These are phyloP conservation scores for Masnerella sp. DNA, from an alignment of 2,888 invertebrate species.

Conservation along the genomic window DNA sequence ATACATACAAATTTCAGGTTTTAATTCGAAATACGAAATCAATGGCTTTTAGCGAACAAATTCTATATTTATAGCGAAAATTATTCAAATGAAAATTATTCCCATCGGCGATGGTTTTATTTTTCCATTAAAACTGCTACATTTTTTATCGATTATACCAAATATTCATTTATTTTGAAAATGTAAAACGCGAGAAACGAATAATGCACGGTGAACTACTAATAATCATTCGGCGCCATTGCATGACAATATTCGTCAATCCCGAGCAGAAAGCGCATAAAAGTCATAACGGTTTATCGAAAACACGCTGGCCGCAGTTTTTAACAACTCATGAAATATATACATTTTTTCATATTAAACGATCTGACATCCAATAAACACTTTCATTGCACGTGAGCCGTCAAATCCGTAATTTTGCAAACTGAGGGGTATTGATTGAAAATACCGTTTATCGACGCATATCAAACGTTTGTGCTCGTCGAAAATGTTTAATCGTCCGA, in stretches of 20 bases:
- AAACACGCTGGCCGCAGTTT: constrained; percentile 2
- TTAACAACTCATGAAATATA: constrained; percentile 5
- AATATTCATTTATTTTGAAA: no score
- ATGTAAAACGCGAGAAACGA: no score
- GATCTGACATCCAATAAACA: constrained; percentile 24
- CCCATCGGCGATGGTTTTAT: no score
- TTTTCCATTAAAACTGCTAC: no score
- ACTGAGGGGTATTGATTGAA: constrained; percentile 8
- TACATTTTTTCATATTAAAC: constrained; percentile 7
- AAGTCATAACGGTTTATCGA: constrained; percentile 13
- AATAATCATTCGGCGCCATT: no score
- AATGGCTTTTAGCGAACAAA: no score
- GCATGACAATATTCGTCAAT: constrained; percentile 9
- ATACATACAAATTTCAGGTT: no score
- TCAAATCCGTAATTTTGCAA: constrained; percentile 15
- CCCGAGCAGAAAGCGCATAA: neutral
- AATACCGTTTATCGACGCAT: constrained; percentile 17
- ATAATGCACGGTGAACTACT: no score
- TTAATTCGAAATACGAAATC: no score
- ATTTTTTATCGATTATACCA: no score
- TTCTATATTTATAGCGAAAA: no score
- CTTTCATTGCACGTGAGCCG: constrained; percentile 13
- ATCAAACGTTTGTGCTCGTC: constrained; percentile 12
- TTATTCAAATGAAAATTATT: no score
- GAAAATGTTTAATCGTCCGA: constrained; percentile 19